Conservation (phyloP, 1,140 invertebrate species). For the Drosophila aff. region DNA sequence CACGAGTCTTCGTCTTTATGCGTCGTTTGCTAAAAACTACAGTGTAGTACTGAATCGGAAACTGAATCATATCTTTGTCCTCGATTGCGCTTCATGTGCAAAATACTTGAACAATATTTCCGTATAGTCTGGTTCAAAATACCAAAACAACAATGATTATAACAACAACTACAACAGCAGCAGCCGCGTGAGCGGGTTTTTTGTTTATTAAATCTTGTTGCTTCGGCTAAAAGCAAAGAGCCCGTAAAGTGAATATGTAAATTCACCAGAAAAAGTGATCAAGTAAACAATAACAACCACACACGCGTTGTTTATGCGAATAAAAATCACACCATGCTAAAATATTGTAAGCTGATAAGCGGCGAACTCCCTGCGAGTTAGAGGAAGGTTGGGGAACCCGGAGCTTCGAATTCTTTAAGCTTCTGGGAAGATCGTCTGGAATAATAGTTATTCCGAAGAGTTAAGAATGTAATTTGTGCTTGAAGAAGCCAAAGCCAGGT, state of each 20-base stretch:
- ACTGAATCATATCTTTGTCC: constrained; percentile 48
- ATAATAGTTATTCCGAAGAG: neutral
- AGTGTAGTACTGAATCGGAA: constrained; percentile 1
- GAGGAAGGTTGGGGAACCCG: constrained; percentile 8
- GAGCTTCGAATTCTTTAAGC: neutral
- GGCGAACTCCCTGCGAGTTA: constrained; percentile 3
- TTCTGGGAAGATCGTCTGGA: neutral
- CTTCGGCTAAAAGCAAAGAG: constrained; percentile 15
- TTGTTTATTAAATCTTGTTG: constrained; percentile 33
- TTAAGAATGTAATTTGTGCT: neutral
- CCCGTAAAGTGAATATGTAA: constrained; percentile 44
- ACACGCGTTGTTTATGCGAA: constrained; percentile 72
- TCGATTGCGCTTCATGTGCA: constrained; percentile 44
- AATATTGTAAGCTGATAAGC: constrained; percentile 43
- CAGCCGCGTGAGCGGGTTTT: constrained; percentile 33
- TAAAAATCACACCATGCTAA: constrained; percentile 47
- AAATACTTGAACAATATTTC: constrained; percentile 53
- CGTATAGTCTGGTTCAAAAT: constrained; percentile 38
- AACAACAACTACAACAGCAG: constrained; percentile 32
- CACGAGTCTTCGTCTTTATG: constrained; percentile 8
- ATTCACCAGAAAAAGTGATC: constrained; percentile 31
- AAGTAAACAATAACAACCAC: constrained; percentile 51
- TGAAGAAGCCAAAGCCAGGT: neutral
- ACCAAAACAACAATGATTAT: constrained; percentile 33
- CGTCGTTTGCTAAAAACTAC: constrained; percentile 17